Percentiles rank a stretch among this genome's conserved stretches.
These are phyloP conservation scores for Ochropleura plecta DNA, from an alignment of 2,888 invertebrate species.

Conservation along the genomic window DNA sequence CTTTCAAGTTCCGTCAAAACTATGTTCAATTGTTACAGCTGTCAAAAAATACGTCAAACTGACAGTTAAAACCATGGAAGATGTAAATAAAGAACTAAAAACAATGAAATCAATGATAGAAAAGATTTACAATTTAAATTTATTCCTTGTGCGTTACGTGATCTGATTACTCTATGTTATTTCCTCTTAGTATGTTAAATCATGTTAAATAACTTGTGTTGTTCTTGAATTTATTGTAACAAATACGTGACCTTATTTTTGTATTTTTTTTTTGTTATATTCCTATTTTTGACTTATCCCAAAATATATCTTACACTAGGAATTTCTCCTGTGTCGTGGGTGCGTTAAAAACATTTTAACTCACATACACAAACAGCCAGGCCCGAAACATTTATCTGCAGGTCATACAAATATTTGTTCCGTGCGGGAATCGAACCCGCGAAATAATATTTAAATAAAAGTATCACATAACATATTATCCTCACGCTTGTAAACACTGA, in stretches of 20 bases:
- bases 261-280: too few species aligned
- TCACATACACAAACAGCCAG: too few species aligned
- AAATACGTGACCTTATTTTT: too few species aligned
- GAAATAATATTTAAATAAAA: too few species aligned
- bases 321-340: too few species aligned
- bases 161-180: constrained; percentile 33
- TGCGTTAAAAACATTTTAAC: too few species aligned
- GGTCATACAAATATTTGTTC: too few species aligned
- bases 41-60: background rate
- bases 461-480: too few species aligned
- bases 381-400: too few species aligned
- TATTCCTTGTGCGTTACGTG: constrained; percentile 58
- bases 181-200: constrained; percentile 46
- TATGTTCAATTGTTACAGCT: background rate
- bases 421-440: too few species aligned
- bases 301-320: too few species aligned
- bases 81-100: constrained; percentile 44
- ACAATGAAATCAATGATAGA: constrained; percentile 58
- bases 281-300: background rate
- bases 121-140: constrained; percentile 50
- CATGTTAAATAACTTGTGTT: constrained; percentile 29
- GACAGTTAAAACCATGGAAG: constrained; percentile 18
- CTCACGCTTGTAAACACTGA: too few species aligned
- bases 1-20: background rate
- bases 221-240: constrained; percentile 12